Percentiles rank a stretch among this genome's conserved stretches.
Conservation (phyloP, 2,888 invertebrate species). For the Germaria angustata region DNA sequence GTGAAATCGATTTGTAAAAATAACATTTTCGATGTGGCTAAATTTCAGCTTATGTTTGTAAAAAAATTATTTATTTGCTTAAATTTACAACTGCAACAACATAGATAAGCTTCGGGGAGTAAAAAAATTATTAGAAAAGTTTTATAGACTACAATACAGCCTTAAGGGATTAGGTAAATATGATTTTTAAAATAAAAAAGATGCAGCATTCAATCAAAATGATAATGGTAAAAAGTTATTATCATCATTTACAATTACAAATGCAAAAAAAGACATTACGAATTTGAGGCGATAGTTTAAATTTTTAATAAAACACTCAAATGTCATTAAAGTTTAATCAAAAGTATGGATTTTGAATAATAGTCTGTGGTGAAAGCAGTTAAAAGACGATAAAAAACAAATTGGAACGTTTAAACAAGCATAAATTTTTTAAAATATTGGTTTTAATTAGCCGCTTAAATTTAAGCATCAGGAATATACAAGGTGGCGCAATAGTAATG, state of each 20-base stretch:
- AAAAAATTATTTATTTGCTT: not conserved
- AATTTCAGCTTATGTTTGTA: not conserved
- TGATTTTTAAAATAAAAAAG: not conserved
- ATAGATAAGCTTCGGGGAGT: not conserved
- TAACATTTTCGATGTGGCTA: not conserved
- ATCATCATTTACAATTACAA: not conserved
- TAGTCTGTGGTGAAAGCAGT: not conserved
- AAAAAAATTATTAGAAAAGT: not conserved
- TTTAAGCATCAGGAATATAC: too few relatives aligned
- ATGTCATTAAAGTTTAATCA: too few relatives aligned
- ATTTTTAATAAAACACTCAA: too few relatives aligned
- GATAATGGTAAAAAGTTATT: not conserved
- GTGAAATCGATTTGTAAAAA: constrained; percentile 52
- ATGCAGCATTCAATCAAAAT: not conserved
- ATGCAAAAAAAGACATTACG: not conserved
- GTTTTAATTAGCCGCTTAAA: not conserved
- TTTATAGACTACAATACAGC: not conserved
- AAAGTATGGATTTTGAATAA: too few relatives aligned
- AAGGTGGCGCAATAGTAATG: too few relatives aligned
- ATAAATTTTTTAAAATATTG: not conserved
- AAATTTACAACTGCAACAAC: constrained; percentile 26
- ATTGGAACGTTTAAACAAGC: not conserved
- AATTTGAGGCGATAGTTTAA: too few relatives aligned
- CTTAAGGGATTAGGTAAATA: constrained; percentile 4
- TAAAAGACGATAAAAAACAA: not conserved